A percentile compares a stretch with the other conserved stretches of the same genome.
These are phyloP conservation scores for Macrostomum lignano DNA, from an alignment of 1,140 invertebrate species.

Conservation along the genomic window DNA sequence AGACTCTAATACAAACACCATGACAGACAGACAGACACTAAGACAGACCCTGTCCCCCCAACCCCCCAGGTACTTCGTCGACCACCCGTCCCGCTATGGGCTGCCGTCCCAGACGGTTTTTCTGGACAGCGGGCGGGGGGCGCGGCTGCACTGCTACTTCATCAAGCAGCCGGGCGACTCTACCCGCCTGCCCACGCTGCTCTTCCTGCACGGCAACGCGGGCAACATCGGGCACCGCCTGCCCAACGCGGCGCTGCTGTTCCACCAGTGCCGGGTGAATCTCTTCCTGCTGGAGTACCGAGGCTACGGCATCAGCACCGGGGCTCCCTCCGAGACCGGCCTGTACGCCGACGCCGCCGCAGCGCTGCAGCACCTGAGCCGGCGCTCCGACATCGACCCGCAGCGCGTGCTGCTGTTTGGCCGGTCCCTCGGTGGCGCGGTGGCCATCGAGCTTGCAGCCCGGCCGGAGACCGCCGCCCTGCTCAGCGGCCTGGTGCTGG, in stretches of 20 bases:
- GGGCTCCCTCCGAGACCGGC: conserved; percentile 46
- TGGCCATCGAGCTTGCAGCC: conserved; percentile 51
- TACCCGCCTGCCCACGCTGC: conserved; percentile 53
- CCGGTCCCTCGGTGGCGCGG: conserved; percentile 54
- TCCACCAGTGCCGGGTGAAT: conserved; percentile 48
- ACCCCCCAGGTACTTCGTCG: no score
- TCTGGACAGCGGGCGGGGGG: no score
- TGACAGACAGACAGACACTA: no score
- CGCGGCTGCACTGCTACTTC: no score
- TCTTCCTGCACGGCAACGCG: conserved; percentile 79
- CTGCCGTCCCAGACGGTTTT: no score
- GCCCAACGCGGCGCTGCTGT: conserved; percentile 45
- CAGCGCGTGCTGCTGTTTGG: conserved; percentile 67
- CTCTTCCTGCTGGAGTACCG: conserved; percentile 65
- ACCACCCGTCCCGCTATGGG: no score
- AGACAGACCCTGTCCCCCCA: no score
- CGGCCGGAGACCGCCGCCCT: conserved; percentile 33
- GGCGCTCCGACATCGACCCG: conserved; percentile 49
- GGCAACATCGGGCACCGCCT: conserved; percentile 72
- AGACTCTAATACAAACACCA: no score
- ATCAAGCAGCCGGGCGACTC: no score
- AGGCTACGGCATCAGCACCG: conserved; percentile 70
- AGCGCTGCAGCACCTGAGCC: conserved; percentile 49
- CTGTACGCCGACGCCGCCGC: conserved; percentile 57
- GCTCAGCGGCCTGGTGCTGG: conserved; percentile 55